Base-by-base conservation (phyloP, 1,140 invertebrate genomes). In the Drosophila melanica region DNA sequence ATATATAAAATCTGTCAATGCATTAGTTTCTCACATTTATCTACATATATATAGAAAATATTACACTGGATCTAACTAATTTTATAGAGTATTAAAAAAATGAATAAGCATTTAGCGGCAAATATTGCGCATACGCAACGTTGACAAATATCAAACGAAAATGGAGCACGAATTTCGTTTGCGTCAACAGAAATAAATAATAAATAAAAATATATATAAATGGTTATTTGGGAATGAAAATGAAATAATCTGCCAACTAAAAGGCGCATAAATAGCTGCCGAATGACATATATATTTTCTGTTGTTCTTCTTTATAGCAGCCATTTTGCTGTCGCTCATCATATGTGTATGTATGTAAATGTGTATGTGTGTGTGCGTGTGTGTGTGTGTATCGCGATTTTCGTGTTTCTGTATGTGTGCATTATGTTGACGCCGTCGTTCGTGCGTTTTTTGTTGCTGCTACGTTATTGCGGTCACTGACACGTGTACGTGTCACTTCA, bases 181-280 rank as follows among this genome's bases (percentile, higher is more conserved):
- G 59, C 10, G 16, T 35, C 33, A 23, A 78, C 65, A 73, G 39
- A 72, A 73, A 87, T 87, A 87, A 87, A 86, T 86, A 86, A 86
- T 86, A 87, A 81, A 48, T 27, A 62, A 42, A 78, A 78, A 87
- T 81, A 65, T 58, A 77, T 77, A 75, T 64, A 64, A 82, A 82
- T 84, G 54, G 62, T 57, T 67, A 44, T 20, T 37, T 60, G 57
- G 57, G 69, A 81, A 87, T 89, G 79, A 77, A 86, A 87, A 89
- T 89, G 75, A 89, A 89, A 87, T 82, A 89, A 87, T 73, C 84
- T 89, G 82, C 67, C 79, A 89, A 89, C 84, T 87, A 89, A 87
- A 75, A 76, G 84, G 64, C 84, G 72, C 75, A 89, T 89, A 87
- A 89, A 87, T 82, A 87, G 82, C 82, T 73, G 67, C 76, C 75